Evolutionary conservation across 2,888 invertebrate species (phyloP), one percentile per base, ranked within the genome.

Genomic region (Andrena bicolor): DNA sequence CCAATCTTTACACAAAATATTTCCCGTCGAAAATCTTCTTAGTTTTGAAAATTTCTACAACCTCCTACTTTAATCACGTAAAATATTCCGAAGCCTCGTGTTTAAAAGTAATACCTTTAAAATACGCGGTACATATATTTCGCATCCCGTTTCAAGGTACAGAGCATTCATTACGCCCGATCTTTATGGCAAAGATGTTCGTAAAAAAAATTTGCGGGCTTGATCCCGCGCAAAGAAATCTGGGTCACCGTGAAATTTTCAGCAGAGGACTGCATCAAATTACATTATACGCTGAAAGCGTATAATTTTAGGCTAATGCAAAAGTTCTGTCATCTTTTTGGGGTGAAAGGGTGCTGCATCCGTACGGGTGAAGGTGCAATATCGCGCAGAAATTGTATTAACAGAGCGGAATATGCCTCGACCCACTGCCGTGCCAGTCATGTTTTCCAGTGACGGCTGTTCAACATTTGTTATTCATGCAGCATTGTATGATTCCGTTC

Each of bases 251-350:
- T 23, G 58, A 10, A 58, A 72, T 83, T 76, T 69, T 72, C 63
- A 68, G 30, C 65, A 23, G 58, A 53, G 32, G 51, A 30, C 8
- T 16, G 49, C 53, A 76, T 69, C 64, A 76, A 82, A 82, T 82
- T 65, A 69, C 56, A 73, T 76, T 80, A 82, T 35, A 58, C 2
- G 64, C 56, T 83, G 70, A 71, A 58, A 82, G 83, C 82, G 35
- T 74, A 61, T 74, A 82, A 80, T 82, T 69, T 82, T 70, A 66
- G 66, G 74, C 70, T 83, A 83, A 82, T 83, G 78, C 65, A 68
- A 82, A 74, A 83, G 74, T 77, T 63, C 83, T 65, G 70, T 82
- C 76, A 65, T 77, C 71, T 78, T 77, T 74, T 82, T 65, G 13
- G 56, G 35, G n/a, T 35, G 74, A 78, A 77, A 82, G 78, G 60